Conservation (phyloP, 2,888 invertebrate genomes). For the Falcaria lacertinaria region DNA sequence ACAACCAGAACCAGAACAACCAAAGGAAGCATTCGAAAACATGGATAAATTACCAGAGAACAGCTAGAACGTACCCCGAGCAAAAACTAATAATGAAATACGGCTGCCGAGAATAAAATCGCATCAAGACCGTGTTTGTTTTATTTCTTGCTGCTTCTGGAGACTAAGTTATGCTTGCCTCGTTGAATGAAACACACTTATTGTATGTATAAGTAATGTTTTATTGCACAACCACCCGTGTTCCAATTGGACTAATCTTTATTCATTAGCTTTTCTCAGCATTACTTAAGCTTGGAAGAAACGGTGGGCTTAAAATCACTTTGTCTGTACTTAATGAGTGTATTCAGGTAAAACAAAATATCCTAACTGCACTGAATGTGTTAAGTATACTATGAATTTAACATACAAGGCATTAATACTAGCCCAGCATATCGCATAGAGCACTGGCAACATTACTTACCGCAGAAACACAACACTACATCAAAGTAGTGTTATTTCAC, state of each 20-base stretch:
- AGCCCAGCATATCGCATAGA: too few species aligned
- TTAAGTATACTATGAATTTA: too few species aligned
- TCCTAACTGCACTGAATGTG: too few species aligned
- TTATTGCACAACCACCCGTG: not conserved
- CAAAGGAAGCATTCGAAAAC: not conserved
- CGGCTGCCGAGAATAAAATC: not conserved
- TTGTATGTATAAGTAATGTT: not conserved
- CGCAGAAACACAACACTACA: too few species aligned
- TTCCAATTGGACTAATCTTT: not conserved
- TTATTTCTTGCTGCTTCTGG: not conserved
- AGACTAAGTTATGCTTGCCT: not conserved
- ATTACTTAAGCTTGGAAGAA: not conserved
- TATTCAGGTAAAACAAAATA: too few species aligned
- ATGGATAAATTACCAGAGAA: not conserved
- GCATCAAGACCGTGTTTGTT: not conserved
- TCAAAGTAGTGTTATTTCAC: too few species aligned
- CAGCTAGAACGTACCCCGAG: not conserved
- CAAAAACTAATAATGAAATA: conserved; percentile 3
- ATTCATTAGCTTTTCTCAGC: not conserved
- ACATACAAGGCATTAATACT: too few species aligned
- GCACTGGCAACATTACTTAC: too few species aligned
- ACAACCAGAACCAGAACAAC: not conserved
- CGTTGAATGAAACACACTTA: not conserved
- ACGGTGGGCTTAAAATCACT: too few species aligned
- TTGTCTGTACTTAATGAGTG: too few species aligned